Percentiles rank a stretch among this genome's conserved stretches.
Conservation (phyloP, 2,888 invertebrate species). For the Ormyrus thymus region DNA sequence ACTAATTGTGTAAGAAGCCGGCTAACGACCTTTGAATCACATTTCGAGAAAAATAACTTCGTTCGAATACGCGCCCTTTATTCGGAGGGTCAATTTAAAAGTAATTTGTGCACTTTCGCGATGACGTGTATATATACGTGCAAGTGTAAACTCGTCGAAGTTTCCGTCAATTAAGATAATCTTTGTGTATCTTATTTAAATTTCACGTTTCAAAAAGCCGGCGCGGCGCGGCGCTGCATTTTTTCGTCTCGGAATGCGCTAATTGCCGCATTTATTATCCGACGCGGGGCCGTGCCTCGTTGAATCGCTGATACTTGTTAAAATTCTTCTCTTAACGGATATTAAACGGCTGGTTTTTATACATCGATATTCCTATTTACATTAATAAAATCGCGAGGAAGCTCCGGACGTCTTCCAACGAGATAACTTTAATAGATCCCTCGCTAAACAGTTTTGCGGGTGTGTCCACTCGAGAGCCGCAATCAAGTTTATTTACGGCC, state of each 20-base stretch:
- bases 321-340: not conserved
- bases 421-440: not conserved
- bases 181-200: slow-evolving; percentile 18
- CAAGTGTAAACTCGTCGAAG: not conserved
- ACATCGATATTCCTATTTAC: not conserved
- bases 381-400: not conserved
- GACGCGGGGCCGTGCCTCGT: not conserved
- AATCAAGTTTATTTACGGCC: slow-evolving; percentile 7
- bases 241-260: not conserved
- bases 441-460: slow-evolving; percentile 13
- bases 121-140: slow-evolving; percentile 26
- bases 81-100: slow-evolving; percentile 43
- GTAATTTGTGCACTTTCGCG: slow-evolving; percentile 45
- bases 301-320: not conserved
- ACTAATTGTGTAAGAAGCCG: slow-evolving; percentile 42
- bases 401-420: not conserved
- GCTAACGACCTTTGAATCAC: slow-evolving; percentile 41
- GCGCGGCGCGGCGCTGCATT: not conserved
- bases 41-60: slow-evolving; percentile 17
- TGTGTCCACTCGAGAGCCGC: not conserved
- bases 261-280: not conserved
- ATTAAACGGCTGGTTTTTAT: not conserved
- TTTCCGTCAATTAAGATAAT: slow-evolving; percentile 49
- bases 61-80: not conserved
- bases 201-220: slow-evolving; percentile 13